Percentiles rank a stretch among this genome's conserved stretches.
phyloP scores from a whole-genome alignment of 2,888 invertebrate genomes.

The Petrolisthes manimaculis region DNA sequence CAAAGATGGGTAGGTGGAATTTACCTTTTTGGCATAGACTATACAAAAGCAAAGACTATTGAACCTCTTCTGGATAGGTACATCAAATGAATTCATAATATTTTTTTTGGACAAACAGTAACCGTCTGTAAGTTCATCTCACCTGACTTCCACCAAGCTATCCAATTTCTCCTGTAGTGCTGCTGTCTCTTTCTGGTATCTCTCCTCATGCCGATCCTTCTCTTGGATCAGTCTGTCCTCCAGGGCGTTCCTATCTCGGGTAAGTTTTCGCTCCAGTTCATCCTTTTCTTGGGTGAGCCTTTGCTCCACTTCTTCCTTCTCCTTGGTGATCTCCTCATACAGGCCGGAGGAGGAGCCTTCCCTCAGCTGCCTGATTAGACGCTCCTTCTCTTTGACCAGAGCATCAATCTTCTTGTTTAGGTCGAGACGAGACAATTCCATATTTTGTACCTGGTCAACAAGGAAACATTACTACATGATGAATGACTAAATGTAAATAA shows the following conservation, averaged over 20 bases:
- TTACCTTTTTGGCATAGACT: no score
- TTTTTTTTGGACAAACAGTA: background rate
- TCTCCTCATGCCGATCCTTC: slow-evolving; percentile 25
- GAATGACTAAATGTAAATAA: background rate
- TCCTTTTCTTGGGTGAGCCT: slow-evolving; percentile 1
- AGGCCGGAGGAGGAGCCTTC: slow-evolving; percentile 39
- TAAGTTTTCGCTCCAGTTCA: slow-evolving; percentile 3
- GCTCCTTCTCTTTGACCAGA: slow-evolving; percentile 39
- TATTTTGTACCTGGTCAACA: slow-evolving; percentile 32
- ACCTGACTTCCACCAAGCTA: slow-evolving; percentile 45
- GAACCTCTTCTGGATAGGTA: background rate
- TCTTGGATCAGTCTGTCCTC: slow-evolving; percentile 33
- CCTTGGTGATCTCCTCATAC: slow-evolving; percentile 21
- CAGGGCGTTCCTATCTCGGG: slow-evolving; percentile 8
- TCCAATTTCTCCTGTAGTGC: slow-evolving; percentile 41
- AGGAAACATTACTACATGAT: background rate
- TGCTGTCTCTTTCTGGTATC: slow-evolving; percentile 11
- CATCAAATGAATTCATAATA: background rate
- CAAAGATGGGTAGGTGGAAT: no score
- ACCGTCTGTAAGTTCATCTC: background rate
- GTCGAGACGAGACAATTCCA: slow-evolving; percentile 50
- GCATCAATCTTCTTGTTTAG: slow-evolving; percentile 32
- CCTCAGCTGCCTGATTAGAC: slow-evolving; percentile 28
- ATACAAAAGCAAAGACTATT: no score
- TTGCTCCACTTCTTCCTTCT: slow-evolving; percentile 33